A percentile compares a stretch with the other conserved stretches of the same genome.
These are phyloP conservation scores for Dugesia japonica DNA, from an alignment of 2,888 invertebrate species.

Conservation along the genomic window DNA sequence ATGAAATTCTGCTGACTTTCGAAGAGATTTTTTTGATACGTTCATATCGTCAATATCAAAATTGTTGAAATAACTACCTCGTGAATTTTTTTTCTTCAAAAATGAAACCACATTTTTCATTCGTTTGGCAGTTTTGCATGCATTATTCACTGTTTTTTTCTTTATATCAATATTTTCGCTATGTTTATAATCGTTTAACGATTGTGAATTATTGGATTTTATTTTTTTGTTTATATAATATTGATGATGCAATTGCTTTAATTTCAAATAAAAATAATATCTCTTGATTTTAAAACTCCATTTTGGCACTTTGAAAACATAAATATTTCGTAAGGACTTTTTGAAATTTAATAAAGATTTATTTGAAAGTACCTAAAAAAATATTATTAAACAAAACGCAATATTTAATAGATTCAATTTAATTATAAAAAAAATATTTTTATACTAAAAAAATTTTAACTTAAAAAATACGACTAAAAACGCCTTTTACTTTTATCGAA, in stretches of 20 bases:
- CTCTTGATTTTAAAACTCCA: not conserved
- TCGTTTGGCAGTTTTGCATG: not conserved
- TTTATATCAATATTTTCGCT: not conserved
- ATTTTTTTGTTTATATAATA: not conserved
- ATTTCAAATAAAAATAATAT: constrained; percentile 6
- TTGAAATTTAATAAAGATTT: no score
- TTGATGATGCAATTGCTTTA: not conserved
- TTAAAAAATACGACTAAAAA: no score
- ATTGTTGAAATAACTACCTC: not conserved
- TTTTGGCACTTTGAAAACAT: no score
- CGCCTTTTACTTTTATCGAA: no score
- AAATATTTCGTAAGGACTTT: no score
- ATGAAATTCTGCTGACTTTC: constrained; percentile 4
- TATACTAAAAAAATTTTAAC: no score
- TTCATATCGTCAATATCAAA: not conserved
- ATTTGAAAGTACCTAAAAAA: no score
- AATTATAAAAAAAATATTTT: no score
- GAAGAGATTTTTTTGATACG: not conserved
- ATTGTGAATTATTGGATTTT: not conserved
- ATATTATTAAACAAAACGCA: no score
- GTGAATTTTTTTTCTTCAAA: not conserved
- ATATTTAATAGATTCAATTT: no score
- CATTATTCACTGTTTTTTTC: constrained; percentile 1
- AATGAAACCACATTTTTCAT: not conserved
- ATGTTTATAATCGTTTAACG: not conserved